These are phyloP conservation scores for Ips typographus DNA, from an alignment of 1,140 invertebrate species.

Conservation along the genomic window DNA sequence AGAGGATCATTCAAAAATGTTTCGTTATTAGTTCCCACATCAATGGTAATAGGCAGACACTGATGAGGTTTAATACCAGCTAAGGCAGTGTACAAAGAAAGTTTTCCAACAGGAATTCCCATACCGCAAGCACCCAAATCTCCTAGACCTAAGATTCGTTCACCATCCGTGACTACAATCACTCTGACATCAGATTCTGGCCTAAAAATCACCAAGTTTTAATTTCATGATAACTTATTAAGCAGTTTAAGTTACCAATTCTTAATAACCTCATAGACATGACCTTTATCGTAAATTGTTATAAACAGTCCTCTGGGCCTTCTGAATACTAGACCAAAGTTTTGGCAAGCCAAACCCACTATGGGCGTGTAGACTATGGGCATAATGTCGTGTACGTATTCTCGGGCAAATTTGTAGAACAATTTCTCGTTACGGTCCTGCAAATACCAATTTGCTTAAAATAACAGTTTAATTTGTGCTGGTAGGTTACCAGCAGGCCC, in stretches of 20 bases:
- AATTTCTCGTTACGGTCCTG: conserved; percentile 94
- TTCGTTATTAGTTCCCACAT: conserved; percentile 92
- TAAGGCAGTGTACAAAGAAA: conserved; percentile 89
- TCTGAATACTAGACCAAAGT: conserved; percentile 93
- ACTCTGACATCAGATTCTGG: conserved; percentile 90
- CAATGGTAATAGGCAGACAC: conserved; percentile 88
- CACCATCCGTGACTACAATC: conserved; percentile 94
- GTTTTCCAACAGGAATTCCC: conserved; percentile 94
- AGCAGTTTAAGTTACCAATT: conserved; percentile 70
- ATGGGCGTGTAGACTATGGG: conserved; percentile 98
- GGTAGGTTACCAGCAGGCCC: conserved; percentile 72
- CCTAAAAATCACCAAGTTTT: conserved; percentile 57
- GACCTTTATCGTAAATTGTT: conserved; percentile 94
- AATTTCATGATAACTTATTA: neutral
- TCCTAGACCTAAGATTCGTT: conserved; percentile 90
- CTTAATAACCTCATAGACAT: conserved; percentile 85
- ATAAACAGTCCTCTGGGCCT: conserved; percentile 94
- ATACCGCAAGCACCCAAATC: conserved; percentile 94
- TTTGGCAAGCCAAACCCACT: conserved; percentile 95
- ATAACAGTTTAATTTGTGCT: neutral
- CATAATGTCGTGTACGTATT: conserved; percentile 95
- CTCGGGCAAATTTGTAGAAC: conserved; percentile 90
- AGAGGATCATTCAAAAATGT: conserved; percentile 81
- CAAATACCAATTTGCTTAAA: conserved; percentile 16
- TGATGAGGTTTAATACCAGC: conserved; percentile 92